Base-by-base conservation (phyloP, 2,888 invertebrate species). In the Hydrotaea diabolus region DNA sequence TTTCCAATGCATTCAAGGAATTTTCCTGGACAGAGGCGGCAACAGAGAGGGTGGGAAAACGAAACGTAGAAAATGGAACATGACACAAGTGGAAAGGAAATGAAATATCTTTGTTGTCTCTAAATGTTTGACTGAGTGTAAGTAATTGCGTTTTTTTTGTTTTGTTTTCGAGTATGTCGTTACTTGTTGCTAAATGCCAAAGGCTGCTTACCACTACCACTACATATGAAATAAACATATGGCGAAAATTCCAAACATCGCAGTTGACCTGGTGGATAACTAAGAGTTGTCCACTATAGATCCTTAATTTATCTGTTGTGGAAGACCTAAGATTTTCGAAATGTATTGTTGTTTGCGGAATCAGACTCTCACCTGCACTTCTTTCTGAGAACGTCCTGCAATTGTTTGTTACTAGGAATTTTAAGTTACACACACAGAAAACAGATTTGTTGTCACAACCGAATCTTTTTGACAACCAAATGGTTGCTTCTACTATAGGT, bases 181-280 rank as follows among this genome's bases (percentile, higher is more conserved):
- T 36, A 85, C 81, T 85, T 81, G 78, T 78, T 81, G 84, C 81
- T 77, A 79, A 78, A 72, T 81, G 78, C 77, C 57, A 81, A 75
- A 75, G 64, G 55, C 71, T 53, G 75, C 75, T 78, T 21, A 55
- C 21, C 21, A 11, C 2, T 21, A 55, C 21, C 21, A 11, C 2
- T 21, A 55, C 55, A 77, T 43, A 71, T 77, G 36, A 21, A 31
- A 72, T 73, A n/a, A 11, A 69, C 59, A 74, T 53, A 46, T 75
- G 46, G 31, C 23, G 13, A 1, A 21, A 31, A n/a, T n/a, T n/a
- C n/a, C n/a, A 43, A 19, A n/a, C 15, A 43, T 62, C 4, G 21
- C 62, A 79, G 79, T 55, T 83, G 17, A 59, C 64, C 53, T 64
- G 43, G 23, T 43, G 55, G 46, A 11, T n/a, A 49, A 49, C 8